Evolutionary conservation across 2,113 vertebrate species (phyloP).

Genomic region (Galemys pyrenaicus): DNA sequence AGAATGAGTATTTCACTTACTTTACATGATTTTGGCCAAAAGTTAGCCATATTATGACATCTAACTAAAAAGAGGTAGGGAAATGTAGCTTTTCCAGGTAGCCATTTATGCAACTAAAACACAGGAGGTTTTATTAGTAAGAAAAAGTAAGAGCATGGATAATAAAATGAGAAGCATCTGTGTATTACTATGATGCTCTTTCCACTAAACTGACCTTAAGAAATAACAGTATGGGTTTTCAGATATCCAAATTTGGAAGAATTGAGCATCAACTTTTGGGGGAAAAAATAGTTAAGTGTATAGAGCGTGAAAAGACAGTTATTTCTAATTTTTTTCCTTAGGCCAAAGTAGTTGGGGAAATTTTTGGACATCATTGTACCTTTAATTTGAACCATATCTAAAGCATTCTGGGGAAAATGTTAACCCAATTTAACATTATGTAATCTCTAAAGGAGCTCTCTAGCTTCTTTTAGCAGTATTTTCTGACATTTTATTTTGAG

Average conservation of each 20-base stretch:
- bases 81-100: not conserved
- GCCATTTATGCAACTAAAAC: not conserved
- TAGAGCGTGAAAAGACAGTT: not conserved
- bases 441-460: slow-evolving; percentile 6
- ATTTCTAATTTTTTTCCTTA: slow-evolving; percentile 40
- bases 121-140: not conserved
- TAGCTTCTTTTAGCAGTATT: not conserved
- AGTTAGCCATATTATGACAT: not conserved
- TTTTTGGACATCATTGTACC: slow-evolving; percentile 8
- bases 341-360: slow-evolving; percentile 11
- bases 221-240: not conserved
- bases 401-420: slow-evolving; percentile 24
- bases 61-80: not conserved
- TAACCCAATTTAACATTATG: not conserved
- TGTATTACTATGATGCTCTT: not conserved
- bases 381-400: slow-evolving; percentile 18
- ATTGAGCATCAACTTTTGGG: not conserved
- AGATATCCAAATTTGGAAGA: slow-evolving; percentile 43
- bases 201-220: not conserved
- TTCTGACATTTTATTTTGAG: slow-evolving; percentile 42
- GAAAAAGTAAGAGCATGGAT: not conserved
- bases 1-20: not conserved
- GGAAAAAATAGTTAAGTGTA: not conserved
- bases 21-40: not conserved
- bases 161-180: not conserved